These are phyloP conservation scores for Melanotaenia maccullochi DNA, from an alignment of 2,797 vertebrate species.

Conservation along the genomic window DNA sequence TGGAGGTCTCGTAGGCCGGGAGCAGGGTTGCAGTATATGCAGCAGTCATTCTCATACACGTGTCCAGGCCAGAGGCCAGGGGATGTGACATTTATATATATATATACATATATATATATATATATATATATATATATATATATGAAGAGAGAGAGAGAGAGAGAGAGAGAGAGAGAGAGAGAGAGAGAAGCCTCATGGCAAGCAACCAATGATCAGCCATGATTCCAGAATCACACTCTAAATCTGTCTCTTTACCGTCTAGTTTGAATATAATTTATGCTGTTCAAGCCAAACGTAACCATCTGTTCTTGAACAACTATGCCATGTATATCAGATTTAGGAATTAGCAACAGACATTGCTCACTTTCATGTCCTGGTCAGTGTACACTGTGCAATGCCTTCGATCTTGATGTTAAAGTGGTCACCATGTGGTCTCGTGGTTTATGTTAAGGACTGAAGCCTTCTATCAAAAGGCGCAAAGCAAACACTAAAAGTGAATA, in stretches of 20 bases:
- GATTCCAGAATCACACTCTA: constrained; percentile 75
- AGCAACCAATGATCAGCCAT: constrained; percentile 68
- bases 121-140: no score
- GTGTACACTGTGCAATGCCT: constrained; percentile 20
- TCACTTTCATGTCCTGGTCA: constrained; percentile 65
- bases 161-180: background rate
- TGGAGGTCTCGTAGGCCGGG: no score
- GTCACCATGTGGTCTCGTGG: constrained; percentile 40
- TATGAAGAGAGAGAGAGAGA: no score
- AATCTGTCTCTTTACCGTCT: constrained; percentile 55
- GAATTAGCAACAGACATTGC: constrained; percentile 54
- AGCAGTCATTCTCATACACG: no score
- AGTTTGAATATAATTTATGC: constrained; percentile 9
- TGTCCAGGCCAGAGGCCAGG: no score
- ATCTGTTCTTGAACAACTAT: constrained; percentile 53
- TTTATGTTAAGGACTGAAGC: constrained; percentile 45
- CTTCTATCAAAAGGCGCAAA: constrained; percentile 33
- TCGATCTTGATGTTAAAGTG: constrained; percentile 58
- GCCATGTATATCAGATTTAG: constrained; percentile 64
- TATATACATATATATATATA: no score
- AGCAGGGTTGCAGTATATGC: no score
- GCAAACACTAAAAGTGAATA: constrained; percentile 24
- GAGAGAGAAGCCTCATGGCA: constrained; percentile 42
- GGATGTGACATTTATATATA: no score
- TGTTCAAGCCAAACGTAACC: constrained; percentile 33